These are phyloP conservation scores for Phenganax stokvisi DNA, from an alignment of 92 coral and sea anemone species.

Conservation along the genomic window DNA sequence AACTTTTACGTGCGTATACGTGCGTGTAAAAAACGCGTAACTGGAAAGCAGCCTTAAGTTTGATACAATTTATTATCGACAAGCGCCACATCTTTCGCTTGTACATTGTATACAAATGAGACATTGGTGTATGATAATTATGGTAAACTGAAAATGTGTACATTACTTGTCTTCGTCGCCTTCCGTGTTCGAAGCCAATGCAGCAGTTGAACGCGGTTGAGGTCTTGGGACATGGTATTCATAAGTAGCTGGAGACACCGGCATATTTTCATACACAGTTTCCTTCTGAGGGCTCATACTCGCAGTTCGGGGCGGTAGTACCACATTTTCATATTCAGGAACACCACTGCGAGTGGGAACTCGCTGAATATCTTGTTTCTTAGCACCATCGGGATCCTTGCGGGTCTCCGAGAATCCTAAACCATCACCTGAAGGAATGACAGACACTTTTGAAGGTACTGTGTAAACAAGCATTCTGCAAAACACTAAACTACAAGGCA, in stretches of 20 bases:
- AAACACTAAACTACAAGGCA: no score
- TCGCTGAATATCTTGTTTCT: slow-evolving; percentile 9
- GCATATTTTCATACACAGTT: slow-evolving; percentile 17
- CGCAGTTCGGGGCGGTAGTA: slow-evolving; percentile 1
- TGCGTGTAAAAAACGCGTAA: no score
- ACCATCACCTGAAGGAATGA: background rate
- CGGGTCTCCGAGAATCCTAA: slow-evolving; percentile 21
- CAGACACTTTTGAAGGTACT: no score
- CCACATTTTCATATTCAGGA: slow-evolving; percentile 28
- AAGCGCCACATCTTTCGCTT: no score
- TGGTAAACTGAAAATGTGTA: no score
- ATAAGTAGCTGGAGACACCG: slow-evolving; percentile 26
- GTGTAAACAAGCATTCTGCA: no score
- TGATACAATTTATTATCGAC: no score
- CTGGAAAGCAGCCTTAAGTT: no score
- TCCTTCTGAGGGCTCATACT: background rate
- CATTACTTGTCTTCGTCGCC: background rate
- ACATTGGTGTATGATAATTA: no score
- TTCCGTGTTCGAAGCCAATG: background rate
- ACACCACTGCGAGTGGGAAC: background rate
- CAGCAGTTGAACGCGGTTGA: background rate
- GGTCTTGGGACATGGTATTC: slow-evolving; percentile 30
- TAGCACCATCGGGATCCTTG: slow-evolving; percentile 38
- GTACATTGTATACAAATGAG: no score
- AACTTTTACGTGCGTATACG: no score